phyloP scores from a whole-genome alignment of 2,113 vertebrate genomes.

The Labeo rohita region DNA sequence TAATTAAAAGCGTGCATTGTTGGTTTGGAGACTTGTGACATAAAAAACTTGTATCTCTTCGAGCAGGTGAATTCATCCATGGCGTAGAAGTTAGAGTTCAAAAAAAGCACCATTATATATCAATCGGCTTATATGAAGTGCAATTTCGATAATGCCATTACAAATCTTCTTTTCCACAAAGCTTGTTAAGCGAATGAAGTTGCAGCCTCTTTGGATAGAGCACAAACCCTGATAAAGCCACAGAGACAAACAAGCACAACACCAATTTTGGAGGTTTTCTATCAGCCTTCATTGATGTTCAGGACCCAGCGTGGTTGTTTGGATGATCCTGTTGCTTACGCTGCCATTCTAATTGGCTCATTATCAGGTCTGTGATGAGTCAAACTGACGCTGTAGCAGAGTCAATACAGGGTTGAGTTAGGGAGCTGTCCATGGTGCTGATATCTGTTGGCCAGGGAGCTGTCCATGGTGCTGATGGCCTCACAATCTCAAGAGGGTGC shows the following conservation, averaged over 20 bases:
- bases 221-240: not conserved
- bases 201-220: not conserved
- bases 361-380: not conserved
- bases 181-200: conserved; percentile 18
- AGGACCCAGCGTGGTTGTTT: not conserved
- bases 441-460: not conserved
- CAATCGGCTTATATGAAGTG: conserved; percentile 6
- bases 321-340: not conserved
- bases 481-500: conserved; percentile 27
- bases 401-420: not conserved
- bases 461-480: conserved; percentile 50
- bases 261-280: not conserved
- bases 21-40: conserved; percentile 6
- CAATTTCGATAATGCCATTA: conserved; percentile 33
- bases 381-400: not conserved
- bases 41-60: not conserved
- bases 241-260: not conserved
- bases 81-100: not conserved
- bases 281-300: not conserved
- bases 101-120: not conserved
- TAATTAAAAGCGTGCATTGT: not conserved
- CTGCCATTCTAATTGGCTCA: not conserved
- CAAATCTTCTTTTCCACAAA: conserved; percentile 24
- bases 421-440: not conserved
- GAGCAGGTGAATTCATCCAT: not conserved